Base-by-base conservation (phyloP, 2,797 vertebrate genomes). In the Hydrocynus forskahlii region DNA sequence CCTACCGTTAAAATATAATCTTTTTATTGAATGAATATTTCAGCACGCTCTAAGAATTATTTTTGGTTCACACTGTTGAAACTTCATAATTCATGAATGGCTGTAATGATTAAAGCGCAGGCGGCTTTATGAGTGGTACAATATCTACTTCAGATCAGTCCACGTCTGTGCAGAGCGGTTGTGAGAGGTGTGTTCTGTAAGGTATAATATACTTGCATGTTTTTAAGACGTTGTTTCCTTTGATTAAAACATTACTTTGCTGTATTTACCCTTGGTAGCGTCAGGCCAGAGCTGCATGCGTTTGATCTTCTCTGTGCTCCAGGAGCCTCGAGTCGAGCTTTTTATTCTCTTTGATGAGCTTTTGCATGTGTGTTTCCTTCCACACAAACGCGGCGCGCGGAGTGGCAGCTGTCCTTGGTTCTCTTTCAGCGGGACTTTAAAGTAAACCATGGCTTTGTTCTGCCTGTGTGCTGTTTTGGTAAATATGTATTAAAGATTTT, bases 321-420 rank as follows among this genome's bases (percentile, higher is more conserved):
- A 1, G 66, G 45, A 68, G 38, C 66, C 38, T 68, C 13, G 66
- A 68, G 19, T 68, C 40, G 38, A 45, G 66, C 38, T 68, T 29
- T n/a, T 43, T 45, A 62, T 62, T 68, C 66, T 45, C 38, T 68
- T 68, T 68, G 38, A 68, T 68, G 66, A 68, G 66, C 38, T n/a
- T 68, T 68, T 68, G 29, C n/a, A 7, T 68, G 40, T 16, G 40
- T 48, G 17, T 67, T 43, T n/a, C 64, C 38, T 13, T 68, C 66
- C 66, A 25, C 25, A 9, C 12, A 23, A 60, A n/a, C 19, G 54
- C n/a, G n/a, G 19, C 25, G 19, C 13, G 19, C 13, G 17, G 63
- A 38, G 35, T n/a, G 64, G 35, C 17, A 21, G n/a, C 66, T 48
- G 40, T 68, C 66, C 38, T 43, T 68, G 66, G 17, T n/a, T 68